Evolutionary conservation across 2,113 vertebrate species (phyloP).

Genomic region (Herpetotheres cachinnans): DNA sequence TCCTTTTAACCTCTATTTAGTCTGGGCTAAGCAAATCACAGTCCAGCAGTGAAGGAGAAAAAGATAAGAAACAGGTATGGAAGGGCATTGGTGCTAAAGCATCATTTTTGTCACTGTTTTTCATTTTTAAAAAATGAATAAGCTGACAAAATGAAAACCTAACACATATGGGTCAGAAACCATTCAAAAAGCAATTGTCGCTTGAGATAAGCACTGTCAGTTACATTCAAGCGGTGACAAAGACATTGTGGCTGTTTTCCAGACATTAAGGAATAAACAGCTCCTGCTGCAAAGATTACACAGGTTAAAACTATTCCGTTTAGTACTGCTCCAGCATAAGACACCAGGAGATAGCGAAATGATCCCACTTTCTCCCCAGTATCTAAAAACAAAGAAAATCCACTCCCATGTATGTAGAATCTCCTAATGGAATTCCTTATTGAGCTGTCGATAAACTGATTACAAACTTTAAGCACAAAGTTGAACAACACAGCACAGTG

Average conservation of each 20-base stretch:
- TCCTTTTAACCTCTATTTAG: background rate
- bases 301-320: background rate
- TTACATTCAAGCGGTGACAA: background rate
- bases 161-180: background rate
- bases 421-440: background rate
- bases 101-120: background rate
- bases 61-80: background rate
- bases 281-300: background rate
- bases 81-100: background rate
- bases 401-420: background rate
- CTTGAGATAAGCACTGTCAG: background rate
- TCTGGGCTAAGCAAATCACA: background rate
- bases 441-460: background rate
- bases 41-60: background rate
- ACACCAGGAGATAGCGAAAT: background rate
- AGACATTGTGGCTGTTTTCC: background rate
- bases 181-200: background rate
- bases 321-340: background rate
- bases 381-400: background rate
- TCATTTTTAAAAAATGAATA: background rate
- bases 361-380: background rate
- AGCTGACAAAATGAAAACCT: background rate
- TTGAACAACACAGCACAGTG: background rate
- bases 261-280: background rate
- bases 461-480: background rate